Evolutionary conservation across 2,797 vertebrate genomes (phyloP), one percentile per base, ranked within the genome.

Genomic region (Gallinago nigripennis): DNA sequence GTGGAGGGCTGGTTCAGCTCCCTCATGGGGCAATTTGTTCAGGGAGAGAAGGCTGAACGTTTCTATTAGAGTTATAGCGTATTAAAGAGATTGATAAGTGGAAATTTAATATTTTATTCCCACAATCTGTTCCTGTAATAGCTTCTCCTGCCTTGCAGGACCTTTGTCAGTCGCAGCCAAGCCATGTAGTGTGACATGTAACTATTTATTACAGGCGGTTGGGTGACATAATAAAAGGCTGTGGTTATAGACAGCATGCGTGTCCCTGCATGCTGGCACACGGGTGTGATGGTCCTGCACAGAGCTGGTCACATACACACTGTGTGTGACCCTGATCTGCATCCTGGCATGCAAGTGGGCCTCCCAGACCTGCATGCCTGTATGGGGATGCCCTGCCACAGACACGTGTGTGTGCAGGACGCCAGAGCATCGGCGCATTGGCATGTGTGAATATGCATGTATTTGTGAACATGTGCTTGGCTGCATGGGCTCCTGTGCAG

Each of bases 31-130:
- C 1, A 6, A n/a, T 95, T 93, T 90, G 70, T 92, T 95, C 68
- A 65, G 66, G 46, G 33, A 82, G 70, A 86, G 69, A 85, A 94
- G 75, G 93, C 95, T 88, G 95, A 83, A 90, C 2, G 24, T 83
- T 75, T 82, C 86, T 51, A 0, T 64, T 81, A 33, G 95, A 97
- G 81, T 94, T 96, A 92, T 33, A 83, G 86, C 4, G 1, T 95
- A 92, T 95, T 97, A 96, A 92, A 64, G 64, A 97, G 96, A 97
- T 61, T 89, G 96, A 95, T 97, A 96, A 96, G 94, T 96, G 86
- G 94, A 94, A 97, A 96, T 98, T 96, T 97, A 97, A 97, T 97
- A 97, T 97, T 98, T 98, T 90, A 97, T 97, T 96, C 97, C 88
- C 53, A 79, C 96, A 95, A 90, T 97, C 96, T 92, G 24, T 97